Conservation (phyloP, 2,797 vertebrate genomes). For the Notolepis coatsorum region DNA sequence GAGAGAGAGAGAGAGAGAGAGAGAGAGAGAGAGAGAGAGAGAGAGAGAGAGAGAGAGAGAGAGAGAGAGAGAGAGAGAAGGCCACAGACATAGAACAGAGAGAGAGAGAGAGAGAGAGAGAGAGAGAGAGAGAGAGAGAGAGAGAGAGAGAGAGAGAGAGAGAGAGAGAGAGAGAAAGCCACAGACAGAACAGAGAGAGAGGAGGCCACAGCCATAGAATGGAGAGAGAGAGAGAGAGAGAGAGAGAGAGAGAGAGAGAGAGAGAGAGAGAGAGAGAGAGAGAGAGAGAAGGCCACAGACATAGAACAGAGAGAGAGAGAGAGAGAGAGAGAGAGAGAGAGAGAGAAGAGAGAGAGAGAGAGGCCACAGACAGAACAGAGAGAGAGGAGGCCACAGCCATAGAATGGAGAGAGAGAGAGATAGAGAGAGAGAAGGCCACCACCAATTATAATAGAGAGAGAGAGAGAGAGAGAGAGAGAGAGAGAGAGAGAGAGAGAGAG, state of each 20-base stretch:
- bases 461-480: slow-evolving; percentile 41
- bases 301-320: slow-evolving; percentile 11
- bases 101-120: not conserved
- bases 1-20: not conserved
- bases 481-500: slow-evolving; percentile 45
- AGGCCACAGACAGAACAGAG: slow-evolving; percentile 56
- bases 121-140: not conserved
- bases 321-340: slow-evolving; percentile 56
- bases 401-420: slow-evolving; percentile 48
- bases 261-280: slow-evolving; percentile 43
- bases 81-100: not conserved
- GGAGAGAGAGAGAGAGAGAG: not conserved
- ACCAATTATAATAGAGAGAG: slow-evolving; percentile 77
- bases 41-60: not conserved
- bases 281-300: too few species aligned
- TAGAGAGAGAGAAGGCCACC: too few species aligned
- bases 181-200: not conserved
- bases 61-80: not conserved
- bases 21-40: not conserved
- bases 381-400: slow-evolving; percentile 63
- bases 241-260: slow-evolving; percentile 39
- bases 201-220: too few species aligned
- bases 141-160: not conserved
- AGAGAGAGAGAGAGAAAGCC: slow-evolving; percentile 40
- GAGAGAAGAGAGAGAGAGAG: slow-evolving; percentile 60